These are phyloP conservation scores for Bathynomus jamesi DNA, from an alignment of 1,140 invertebrate genomes.

Conservation along the genomic window DNA sequence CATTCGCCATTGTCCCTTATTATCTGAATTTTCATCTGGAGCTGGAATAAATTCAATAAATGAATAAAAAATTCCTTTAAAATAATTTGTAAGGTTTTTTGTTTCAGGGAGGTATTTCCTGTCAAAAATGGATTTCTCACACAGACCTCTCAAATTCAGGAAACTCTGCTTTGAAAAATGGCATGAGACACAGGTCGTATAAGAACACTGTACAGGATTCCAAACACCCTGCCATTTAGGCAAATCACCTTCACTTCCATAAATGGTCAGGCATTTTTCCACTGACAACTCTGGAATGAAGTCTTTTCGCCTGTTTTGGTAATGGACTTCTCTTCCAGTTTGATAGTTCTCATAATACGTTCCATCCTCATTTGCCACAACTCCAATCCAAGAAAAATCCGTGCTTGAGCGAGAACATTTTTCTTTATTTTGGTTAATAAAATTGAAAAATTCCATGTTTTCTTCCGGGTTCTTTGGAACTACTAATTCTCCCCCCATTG, in stretches of 20 bases:
- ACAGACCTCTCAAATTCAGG: too few relatives aligned
- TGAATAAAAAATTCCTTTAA: too few relatives aligned
- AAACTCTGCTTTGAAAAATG: too few relatives aligned
- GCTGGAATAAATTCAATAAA: too few relatives aligned
- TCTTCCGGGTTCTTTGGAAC: neutral
- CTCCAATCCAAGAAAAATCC: neutral
- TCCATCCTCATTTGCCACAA: neutral
- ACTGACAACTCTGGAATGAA: neutral
- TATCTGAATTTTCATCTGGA: too few relatives aligned
- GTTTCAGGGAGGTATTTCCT: too few relatives aligned
- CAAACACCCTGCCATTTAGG: too few relatives aligned
- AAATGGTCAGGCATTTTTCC: neutral
- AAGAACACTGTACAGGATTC: too few relatives aligned
- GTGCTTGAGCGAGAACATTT: neutral
- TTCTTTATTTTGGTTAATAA: neutral
- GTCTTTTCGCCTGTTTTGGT: neutral
- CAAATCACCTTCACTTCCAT: neutral
- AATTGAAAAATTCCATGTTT: neutral
- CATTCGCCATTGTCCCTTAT: too few relatives aligned
- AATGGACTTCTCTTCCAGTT: neutral
- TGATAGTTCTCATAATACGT: neutral
- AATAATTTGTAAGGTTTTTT: too few relatives aligned
- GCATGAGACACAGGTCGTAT: too few relatives aligned
- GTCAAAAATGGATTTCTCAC: too few relatives aligned
- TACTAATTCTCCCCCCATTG: neutral